Evolutionary conservation across 1,140 invertebrate genomes (phyloP).

Genomic region (Andricus grossulariae): DNA sequence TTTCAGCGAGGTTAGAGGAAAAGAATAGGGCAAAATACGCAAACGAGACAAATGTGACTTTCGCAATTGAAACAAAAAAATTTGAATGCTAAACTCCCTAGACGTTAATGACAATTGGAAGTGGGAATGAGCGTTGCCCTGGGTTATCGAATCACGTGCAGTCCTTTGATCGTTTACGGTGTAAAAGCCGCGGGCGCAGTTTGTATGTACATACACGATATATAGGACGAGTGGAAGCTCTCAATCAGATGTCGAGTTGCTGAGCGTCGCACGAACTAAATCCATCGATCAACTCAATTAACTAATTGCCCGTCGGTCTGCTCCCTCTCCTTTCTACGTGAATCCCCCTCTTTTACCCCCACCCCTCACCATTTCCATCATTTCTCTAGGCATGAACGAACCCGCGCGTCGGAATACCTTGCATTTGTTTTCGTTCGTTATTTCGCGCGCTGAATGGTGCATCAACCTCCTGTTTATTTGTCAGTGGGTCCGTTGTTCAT

Average conservation of each 20-base stretch:
- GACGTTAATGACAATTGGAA: neutral
- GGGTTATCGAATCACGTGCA: conserved; percentile 29
- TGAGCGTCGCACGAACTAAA: conserved; percentile 62
- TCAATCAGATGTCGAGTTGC: conserved; percentile 67
- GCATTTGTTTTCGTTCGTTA: conserved; percentile 17
- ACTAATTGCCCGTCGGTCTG: conserved; percentile 60
- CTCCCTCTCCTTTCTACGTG: conserved; percentile 17
- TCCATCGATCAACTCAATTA: conserved; percentile 68
- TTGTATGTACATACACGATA: conserved; percentile 47
- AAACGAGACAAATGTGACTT: neutral
- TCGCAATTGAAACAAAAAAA: neutral
- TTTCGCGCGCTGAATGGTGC: conserved; percentile 1
- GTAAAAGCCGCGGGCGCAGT: conserved; percentile 43
- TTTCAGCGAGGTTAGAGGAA: too few species aligned
- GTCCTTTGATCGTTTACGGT: conserved; percentile 49
- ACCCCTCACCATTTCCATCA: neutral
- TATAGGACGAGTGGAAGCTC: conserved; percentile 46
- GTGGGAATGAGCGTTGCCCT: neutral
- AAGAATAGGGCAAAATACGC: too few species aligned
- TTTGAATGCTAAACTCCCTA: neutral
- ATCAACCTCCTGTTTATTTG: conserved; percentile 15
- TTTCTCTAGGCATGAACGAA: conserved; percentile 5
- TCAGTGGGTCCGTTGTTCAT: conserved; percentile 20
- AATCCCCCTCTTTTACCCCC: conserved; percentile 36
- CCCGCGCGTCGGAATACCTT: neutral